Base-by-base conservation (phyloP, 2,113 vertebrate genomes). In the Cacatua alba region DNA sequence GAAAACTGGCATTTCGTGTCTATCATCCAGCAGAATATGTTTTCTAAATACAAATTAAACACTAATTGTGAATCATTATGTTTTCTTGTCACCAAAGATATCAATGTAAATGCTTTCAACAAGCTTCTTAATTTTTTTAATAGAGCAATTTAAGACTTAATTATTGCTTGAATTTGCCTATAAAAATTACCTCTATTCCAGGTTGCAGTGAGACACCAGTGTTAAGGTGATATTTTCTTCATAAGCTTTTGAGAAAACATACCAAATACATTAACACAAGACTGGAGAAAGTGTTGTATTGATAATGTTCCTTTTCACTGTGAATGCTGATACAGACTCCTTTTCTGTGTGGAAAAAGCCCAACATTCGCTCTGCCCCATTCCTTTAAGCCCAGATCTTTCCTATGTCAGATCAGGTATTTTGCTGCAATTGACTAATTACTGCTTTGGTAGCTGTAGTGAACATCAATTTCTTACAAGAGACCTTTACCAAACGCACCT, bases 11-110 rank as follows among this genome's bases (percentile, higher is more conserved):
- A 83, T 91, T 70, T 85, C 49, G 17, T 7, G 10, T 28, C 46
- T 26, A 68, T 71, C 31, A 84, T 49, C 48, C 86, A 52, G 67
- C 92, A 96, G 85, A 95, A 17, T 44, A 74, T 85, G 43, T 86
- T 96, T 92, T 92, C 86, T 95, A 94, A 97, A 97, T 91, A 93
- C 69, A 78, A 14, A 79, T 79, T 90, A 93, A 95, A 84, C 51
- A 88, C 77, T 93, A 95, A 95, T 88, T 96, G 86, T 78, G 83
- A 39, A 31, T 87, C 62, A 49, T 71, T 52, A 71, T 63, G 60
- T 51, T 94, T 84, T 84, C 89, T 96, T 95, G 51, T 53, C 35
- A 16, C 41, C 86, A 19, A 43, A 93, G 63, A 60, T 71, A 76
- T 41, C 70, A 87, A 96, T 3, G 5, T 31, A 88, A 95, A 92